Conservation (phyloP, 1,140 invertebrate genomes). For the Adoxophyes honmai region DNA sequence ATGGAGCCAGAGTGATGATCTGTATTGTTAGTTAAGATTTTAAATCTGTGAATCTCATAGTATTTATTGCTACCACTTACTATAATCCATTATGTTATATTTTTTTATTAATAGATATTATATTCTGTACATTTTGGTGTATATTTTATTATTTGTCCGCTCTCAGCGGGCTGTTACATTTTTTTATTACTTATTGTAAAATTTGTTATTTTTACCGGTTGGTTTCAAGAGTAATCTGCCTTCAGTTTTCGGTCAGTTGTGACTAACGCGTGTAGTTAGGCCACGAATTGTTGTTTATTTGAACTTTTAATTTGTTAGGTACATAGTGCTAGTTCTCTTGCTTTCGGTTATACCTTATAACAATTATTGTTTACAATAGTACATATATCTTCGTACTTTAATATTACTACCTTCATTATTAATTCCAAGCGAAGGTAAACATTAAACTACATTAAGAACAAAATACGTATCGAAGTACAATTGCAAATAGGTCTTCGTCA, state of each 20-base stretch:
- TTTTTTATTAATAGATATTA: conserved; percentile 72
- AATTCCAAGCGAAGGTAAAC: conserved; percentile 52
- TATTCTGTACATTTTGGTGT: conserved; percentile 77
- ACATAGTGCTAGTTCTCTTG: conserved; percentile 5
- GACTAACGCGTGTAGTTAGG: conserved; percentile 53
- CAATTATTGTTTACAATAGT: conserved; percentile 24
- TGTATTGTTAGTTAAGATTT: conserved; percentile 76
- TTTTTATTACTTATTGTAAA: conserved; percentile 69
- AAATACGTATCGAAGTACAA: conserved; percentile 76
- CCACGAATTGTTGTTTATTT: conserved; percentile 58
- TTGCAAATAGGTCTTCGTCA: conserved; percentile 56
- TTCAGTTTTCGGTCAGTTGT: conserved; percentile 58
- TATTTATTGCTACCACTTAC: conserved; percentile 75
- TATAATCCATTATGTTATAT: conserved; percentile 72
- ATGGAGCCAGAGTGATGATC: conserved; percentile 60
- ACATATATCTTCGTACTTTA: conserved; percentile 31
- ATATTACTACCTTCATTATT: conserved; percentile 43
- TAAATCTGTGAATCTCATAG: conserved; percentile 77
- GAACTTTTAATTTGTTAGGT: conserved; percentile 37
- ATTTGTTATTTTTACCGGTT: conserved; percentile 72
- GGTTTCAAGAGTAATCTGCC: conserved; percentile 52
- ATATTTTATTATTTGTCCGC: conserved; percentile 73
- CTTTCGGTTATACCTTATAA: conserved; percentile 7
- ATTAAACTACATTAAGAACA: conserved; percentile 54
- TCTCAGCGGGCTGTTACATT: conserved; percentile 63